phyloP scores from a whole-genome alignment of 2,888 invertebrate species.

The Alentia gelatinosa region DNA sequence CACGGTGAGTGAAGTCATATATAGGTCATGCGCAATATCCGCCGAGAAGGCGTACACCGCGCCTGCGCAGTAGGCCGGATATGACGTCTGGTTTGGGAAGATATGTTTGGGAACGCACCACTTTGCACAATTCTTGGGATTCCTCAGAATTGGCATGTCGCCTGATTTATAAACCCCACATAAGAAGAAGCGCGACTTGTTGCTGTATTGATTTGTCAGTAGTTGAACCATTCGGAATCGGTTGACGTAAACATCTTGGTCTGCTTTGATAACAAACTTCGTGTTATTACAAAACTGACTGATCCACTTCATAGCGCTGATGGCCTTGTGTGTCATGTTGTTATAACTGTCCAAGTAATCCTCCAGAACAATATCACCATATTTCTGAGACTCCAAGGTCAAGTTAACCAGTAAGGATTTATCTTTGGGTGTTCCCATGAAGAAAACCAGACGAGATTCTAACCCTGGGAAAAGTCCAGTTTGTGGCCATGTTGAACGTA shows the following conservation, averaged over 20 bases:
- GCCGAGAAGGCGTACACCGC: neutral
- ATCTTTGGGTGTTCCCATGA: neutral
- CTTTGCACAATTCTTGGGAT: neutral
- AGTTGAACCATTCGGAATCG: neutral
- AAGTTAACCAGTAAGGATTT: neutral
- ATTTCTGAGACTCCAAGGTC: neutral
- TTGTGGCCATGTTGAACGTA: too few relatives aligned
- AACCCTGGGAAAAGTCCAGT: too few relatives aligned
- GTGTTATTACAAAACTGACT: neutral
- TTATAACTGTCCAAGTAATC: conserved; percentile 30
- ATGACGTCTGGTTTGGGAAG: neutral
- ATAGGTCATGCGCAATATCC: neutral
- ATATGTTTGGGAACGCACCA: conserved; percentile 18
- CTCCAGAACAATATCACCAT: conserved; percentile 45
- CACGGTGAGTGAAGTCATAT: neutral
- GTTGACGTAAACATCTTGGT: conserved; percentile 45
- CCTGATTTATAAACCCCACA: neutral
- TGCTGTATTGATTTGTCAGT: neutral
- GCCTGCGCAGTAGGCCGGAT: conserved; percentile 31
- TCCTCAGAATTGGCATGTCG: neutral
- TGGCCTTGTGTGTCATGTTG: conserved; percentile 33
- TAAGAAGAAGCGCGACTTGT: neutral
- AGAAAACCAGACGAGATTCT: too few relatives aligned
- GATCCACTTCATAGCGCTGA: conserved; percentile 34
- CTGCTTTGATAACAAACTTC: conserved; percentile 20